Percentiles rank a stretch among this genome's conserved stretches.
Conservation (phyloP, 2,888 invertebrate genomes). For the Dorcus parallelipipedus region DNA sequence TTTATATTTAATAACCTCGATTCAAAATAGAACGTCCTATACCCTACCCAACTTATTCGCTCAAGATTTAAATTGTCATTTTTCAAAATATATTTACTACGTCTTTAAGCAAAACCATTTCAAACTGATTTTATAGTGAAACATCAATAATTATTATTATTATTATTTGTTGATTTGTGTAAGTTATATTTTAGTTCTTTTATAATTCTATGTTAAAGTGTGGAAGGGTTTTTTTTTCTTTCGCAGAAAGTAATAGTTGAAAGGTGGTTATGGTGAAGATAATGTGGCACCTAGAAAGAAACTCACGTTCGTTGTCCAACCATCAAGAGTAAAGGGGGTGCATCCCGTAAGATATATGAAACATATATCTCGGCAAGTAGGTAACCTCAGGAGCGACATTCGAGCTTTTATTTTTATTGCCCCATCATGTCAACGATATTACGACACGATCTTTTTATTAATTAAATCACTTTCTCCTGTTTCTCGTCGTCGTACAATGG, state of each 20-base stretch:
- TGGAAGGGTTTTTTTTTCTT: not conserved
- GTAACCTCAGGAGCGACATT: constrained; percentile 3
- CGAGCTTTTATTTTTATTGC: constrained; percentile 17
- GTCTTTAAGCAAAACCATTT: too few species aligned
- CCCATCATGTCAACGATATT: constrained; percentile 16
- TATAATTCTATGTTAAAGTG: not conserved
- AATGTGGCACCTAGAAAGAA: not conserved
- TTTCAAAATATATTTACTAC: too few species aligned
- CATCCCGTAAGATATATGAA: constrained; percentile 16
- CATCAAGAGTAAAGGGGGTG: constrained; percentile 4
- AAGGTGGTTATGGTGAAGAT: not conserved
- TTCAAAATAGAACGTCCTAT: constrained; percentile 20
- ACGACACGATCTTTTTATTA: not conserved
- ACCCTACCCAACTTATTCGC: too few species aligned
- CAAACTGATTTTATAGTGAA: too few species aligned
- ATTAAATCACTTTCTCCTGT: too few species aligned
- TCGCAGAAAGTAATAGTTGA: not conserved
- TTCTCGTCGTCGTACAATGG: too few species aligned
- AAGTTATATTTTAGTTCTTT: not conserved
- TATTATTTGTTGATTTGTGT: too few species aligned
- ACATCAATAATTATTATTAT: too few species aligned
- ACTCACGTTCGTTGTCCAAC: constrained; percentile 1
- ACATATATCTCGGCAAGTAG: constrained; percentile 12
- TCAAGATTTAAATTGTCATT: too few species aligned
- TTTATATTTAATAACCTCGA: constrained; percentile 32